Conservation (phyloP, 2,888 invertebrate genomes). For the Prosapia bicincta region DNA sequence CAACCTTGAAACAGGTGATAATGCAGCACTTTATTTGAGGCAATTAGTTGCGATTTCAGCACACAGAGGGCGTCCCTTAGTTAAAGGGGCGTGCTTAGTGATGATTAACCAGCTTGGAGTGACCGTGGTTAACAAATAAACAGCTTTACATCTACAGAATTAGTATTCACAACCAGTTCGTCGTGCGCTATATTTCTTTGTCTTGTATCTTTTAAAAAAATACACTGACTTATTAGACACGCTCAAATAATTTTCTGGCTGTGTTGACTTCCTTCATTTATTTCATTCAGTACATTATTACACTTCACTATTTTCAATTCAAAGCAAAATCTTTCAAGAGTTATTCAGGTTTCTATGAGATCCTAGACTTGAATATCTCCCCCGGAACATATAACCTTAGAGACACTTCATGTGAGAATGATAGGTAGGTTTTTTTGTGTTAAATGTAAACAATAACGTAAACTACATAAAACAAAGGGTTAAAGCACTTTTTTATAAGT, state of each 20-base stretch:
- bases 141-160: not conserved
- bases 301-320: too few relatives aligned
- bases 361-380: too few relatives aligned
- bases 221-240: not conserved
- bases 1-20: not conserved
- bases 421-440: too few relatives aligned
- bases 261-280: too few relatives aligned
- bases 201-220: not conserved
- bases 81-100: not conserved
- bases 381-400: too few relatives aligned
- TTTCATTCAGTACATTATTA: too few relatives aligned
- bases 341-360: too few relatives aligned
- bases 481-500: too few relatives aligned
- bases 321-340: too few relatives aligned
- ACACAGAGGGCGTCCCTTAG: not conserved
- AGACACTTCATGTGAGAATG: too few relatives aligned
- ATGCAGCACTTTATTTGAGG: not conserved
- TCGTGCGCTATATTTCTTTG: not conserved
- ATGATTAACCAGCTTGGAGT: not conserved
- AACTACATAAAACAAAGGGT: too few relatives aligned
- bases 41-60: not conserved
- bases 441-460: too few relatives aligned
- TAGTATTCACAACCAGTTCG: not conserved
- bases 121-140: not conserved
- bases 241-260: not conserved